Evolutionary conservation across 2,797 vertebrate species (phyloP).

Genomic region (Danio aesculapii): DNA sequence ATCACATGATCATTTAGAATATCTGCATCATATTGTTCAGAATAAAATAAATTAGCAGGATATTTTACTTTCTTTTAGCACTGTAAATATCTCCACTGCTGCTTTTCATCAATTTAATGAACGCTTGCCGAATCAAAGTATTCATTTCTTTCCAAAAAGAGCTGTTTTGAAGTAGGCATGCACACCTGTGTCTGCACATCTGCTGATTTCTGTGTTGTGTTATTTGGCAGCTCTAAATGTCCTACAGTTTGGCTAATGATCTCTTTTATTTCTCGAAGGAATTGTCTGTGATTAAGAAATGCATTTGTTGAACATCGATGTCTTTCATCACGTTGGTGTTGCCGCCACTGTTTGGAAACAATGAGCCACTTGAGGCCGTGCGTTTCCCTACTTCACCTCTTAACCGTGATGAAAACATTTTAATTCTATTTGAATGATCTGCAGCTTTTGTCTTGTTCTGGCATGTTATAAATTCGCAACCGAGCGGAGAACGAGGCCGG

Average conservation of each 20-base stretch:
- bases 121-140: no score
- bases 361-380: background rate
- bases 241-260: background rate
- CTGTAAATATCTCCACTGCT: no score
- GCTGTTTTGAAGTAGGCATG: no score
- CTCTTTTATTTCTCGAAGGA: constrained; percentile 8
- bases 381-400: background rate
- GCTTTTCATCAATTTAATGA: no score
- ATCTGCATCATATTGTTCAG: no score
- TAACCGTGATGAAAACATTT: constrained; percentile 2
- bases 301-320: constrained; percentile 7
- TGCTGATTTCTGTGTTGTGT: background rate
- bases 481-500: background rate
- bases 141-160: no score
- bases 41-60: no score
- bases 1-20: no score
- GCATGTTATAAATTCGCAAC: background rate
- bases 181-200: background rate
- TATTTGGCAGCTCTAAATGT: background rate
- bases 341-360: background rate
- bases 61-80: no score
- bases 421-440: background rate
- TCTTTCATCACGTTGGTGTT: background rate
- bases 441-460: background rate
- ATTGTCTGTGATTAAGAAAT: background rate